Base-by-base conservation (phyloP, 2,888 invertebrate genomes). In the Protonemura montana region DNA sequence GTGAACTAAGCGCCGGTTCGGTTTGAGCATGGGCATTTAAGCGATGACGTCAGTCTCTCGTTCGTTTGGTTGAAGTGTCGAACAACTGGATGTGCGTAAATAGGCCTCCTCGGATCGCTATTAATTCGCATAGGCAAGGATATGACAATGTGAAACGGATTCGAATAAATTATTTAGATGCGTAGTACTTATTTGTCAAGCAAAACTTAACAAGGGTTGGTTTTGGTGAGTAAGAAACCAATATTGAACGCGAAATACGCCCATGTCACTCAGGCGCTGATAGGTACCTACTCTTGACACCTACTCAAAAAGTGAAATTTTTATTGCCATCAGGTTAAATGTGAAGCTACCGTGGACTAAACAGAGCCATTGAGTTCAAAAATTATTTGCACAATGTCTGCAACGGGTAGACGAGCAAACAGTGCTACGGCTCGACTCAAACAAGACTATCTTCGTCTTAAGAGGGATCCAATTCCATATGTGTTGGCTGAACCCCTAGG, bases 401-500 rank as follows among this genome's bases (percentile, higher is more conserved):
- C 59, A 21, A 59, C 59, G 1, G 59, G 59, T 21, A 59, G 59
- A 59, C 29, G 81, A n/a, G 30, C 93, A 88, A 93, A 93, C 87
- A 94, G 94, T 89, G 97, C 98, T 0, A 95, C 96, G 27, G 94
- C 95, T 26, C 94, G 99, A 89, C 93, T 99, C 91, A 97, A 97
- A 92, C 98, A 99, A 92, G 99, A 99, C 92, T 99, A 99, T 91
- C 93, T 98, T 90, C 94, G 99, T 86, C 93, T 99, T 80, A 97
- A 98, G 92, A 96, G 96, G 89, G 99, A 99, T 92, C 99, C 99
- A 21, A 96, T 99, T 88, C 99, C 99, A 85, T 99, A 98, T 91
- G 97, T 99, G 85, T 95, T 96, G 87, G 99, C 99, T 0, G 98
- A 98, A 90, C 99, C 99, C 87, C 93, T 98, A 86, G 97, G 98